These are phyloP conservation scores for Mimumesa dahlbomi DNA, from an alignment of 2,888 invertebrate genomes.

Conservation along the genomic window DNA sequence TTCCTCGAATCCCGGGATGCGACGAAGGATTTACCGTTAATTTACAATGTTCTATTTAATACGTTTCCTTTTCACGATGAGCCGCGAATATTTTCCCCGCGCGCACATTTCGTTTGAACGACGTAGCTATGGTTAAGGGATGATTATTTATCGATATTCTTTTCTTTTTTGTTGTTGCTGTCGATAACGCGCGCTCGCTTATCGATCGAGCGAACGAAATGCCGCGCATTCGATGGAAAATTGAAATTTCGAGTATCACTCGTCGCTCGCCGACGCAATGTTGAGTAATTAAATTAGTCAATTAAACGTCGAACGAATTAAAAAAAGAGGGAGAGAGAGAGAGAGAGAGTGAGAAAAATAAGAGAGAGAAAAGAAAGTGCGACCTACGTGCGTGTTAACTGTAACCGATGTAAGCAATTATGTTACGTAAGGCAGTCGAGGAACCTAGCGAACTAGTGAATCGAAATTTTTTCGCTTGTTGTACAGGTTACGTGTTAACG, in stretches of 20 bases:
- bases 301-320: conserved; percentile 52
- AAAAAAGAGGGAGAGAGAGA: background rate
- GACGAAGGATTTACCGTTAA: too few species aligned
- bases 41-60: too few species aligned
- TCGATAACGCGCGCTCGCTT: too few species aligned
- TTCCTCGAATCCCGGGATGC: too few species aligned
- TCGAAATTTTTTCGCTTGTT: conserved; percentile 59
- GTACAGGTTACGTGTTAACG: conserved; percentile 64
- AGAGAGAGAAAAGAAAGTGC: too few species aligned
- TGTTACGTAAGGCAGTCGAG: conserved; percentile 31
- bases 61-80: too few species aligned
- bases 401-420: conserved; percentile 31
- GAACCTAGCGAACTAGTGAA: conserved; percentile 38
- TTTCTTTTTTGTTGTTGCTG: too few species aligned
- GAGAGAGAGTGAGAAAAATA: background rate
- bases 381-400: conserved; percentile 34
- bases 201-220: background rate
- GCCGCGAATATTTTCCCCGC: too few species aligned
- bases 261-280: conserved; percentile 36
- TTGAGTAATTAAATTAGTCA: conserved; percentile 65
- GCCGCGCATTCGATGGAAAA: conserved; percentile 3
- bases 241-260: conserved; percentile 12
- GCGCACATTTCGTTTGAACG: background rate
- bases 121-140: too few species aligned
- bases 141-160: too few species aligned